phyloP scores from a whole-genome alignment of 2,113 vertebrate species.

The Opisthocomus hoazin region DNA sequence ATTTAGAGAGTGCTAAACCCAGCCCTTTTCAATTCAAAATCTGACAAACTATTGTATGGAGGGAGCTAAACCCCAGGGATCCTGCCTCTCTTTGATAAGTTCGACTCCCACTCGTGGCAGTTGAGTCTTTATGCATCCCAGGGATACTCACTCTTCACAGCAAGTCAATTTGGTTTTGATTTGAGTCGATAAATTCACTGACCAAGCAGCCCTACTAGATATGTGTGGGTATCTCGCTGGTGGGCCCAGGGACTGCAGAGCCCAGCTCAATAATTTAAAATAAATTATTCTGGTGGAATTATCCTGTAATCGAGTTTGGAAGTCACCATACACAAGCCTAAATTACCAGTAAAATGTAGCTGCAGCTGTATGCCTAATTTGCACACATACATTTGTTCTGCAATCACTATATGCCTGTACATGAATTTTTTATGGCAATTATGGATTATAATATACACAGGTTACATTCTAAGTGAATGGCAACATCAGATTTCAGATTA shows the following conservation, averaged over 20 bases:
- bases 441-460: not conserved
- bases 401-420: not conserved
- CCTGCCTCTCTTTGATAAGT: not conserved
- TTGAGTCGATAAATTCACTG: not conserved
- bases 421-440: not conserved
- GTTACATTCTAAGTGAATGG: not conserved
- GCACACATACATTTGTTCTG: not conserved
- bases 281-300: not conserved
- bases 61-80: constrained; percentile 9
- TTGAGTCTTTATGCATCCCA: not conserved
- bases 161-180: not conserved
- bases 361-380: not conserved
- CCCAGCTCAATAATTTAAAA: not conserved
- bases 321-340: not conserved
- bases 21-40: constrained; percentile 21
- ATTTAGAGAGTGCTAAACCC: constrained; percentile 51
- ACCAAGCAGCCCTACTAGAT: not conserved
- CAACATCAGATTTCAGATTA: constrained; percentile 10
- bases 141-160: not conserved
- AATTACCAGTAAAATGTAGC: not conserved
- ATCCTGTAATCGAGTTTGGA: not conserved
- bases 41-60: constrained; percentile 43
- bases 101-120: constrained; percentile 32
- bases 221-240: not conserved
- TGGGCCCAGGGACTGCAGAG: not conserved